Evolutionary conservation across 64 coral and sea anemone genomes (phyloP).

Genomic region (Porites lutea): DNA sequence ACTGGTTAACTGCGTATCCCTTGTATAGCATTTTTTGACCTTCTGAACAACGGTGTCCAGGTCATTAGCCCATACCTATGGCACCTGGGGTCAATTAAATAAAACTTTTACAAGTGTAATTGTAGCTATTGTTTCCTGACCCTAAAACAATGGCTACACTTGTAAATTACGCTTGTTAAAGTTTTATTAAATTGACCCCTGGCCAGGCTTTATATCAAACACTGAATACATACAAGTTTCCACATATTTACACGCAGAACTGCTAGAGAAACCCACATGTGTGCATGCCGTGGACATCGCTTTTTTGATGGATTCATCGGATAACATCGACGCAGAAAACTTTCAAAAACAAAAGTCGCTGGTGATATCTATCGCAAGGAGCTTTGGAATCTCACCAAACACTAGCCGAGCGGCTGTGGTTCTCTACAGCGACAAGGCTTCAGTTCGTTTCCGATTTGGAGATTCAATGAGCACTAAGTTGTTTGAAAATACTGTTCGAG

Average conservation of each 20-base stretch:
- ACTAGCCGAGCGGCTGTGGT: not conserved
- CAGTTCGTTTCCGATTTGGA: slow-evolving; percentile 3
- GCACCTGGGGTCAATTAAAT: too few species aligned
- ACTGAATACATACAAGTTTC: too few species aligned
- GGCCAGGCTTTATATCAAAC: too few species aligned
- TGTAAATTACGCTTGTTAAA: too few species aligned
- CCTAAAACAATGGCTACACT: too few species aligned
- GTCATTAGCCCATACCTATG: too few species aligned
- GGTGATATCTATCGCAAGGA: slow-evolving; percentile 69
- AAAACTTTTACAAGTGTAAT: too few species aligned
- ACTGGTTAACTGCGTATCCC: too few species aligned
- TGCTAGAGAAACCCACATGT: slow-evolving; percentile 16
- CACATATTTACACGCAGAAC: not conserved
- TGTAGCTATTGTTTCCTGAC: too few species aligned
- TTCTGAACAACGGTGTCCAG: too few species aligned
- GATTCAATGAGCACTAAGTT: not conserved
- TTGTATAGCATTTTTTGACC: too few species aligned
- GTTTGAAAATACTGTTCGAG: slow-evolving; percentile 6
- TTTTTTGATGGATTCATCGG: slow-evolving; percentile 58
- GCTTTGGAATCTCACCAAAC: slow-evolving; percentile 29
- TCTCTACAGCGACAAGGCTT: not conserved
- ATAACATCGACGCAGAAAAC: not conserved
- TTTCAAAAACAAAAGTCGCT: slow-evolving; percentile 44
- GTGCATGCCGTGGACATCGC: not conserved
- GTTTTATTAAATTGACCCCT: too few species aligned